Base-by-base conservation (phyloP, 2,113 vertebrate species). In the Cynocephalus volans region DNA sequence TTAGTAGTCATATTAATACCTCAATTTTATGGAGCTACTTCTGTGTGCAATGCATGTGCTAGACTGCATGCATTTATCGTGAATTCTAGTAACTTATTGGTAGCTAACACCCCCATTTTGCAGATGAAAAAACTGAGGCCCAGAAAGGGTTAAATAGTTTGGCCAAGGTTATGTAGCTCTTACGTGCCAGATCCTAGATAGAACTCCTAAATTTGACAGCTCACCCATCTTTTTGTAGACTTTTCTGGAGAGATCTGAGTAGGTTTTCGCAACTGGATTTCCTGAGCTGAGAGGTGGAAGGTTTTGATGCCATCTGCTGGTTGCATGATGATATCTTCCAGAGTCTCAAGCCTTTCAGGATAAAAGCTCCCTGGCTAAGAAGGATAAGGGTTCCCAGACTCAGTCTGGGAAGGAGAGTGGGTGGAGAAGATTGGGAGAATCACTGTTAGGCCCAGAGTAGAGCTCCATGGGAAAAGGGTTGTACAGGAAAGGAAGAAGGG, bases 271-370 rank as follows among this genome's bases (percentile, higher is more conserved):
- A 24, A 28, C 41, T 21, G 69, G 41, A 62, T 4, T 26, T 17
- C 67, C 24, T 41, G 83, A 87, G 67, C 54, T 31, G 75, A 33
- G 11, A 96, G 72, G 73, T 70, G 60, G 80, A 70, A 85, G 87
- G 84, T 31, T 89, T 88, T 54, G 65, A 72, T 89, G 92, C 97
- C 96, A 96, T 54, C 94, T 97, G 92, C 94, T 97, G 98, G 94
- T 82, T 52, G 56, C 69, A 12, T 3, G 41, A 77, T 11, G 70
- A 4, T 76, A 89, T 60, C 77, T 70, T 67, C 33, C 45, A 77
- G 70, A 93, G 31, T 65, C 73, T 82, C 23, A 52, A 72, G n/a
- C 13, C 28, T 82, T 82, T 11, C 75, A 86, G 77, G 84, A 67
- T 21, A 60, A 17, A 77, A 56, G 48, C 33, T 90, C 60, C 36